Percentiles rank a stretch among this genome's conserved stretches.
Conservation (phyloP, 2,113 vertebrate species). For the Charadrius vociferus region DNA sequence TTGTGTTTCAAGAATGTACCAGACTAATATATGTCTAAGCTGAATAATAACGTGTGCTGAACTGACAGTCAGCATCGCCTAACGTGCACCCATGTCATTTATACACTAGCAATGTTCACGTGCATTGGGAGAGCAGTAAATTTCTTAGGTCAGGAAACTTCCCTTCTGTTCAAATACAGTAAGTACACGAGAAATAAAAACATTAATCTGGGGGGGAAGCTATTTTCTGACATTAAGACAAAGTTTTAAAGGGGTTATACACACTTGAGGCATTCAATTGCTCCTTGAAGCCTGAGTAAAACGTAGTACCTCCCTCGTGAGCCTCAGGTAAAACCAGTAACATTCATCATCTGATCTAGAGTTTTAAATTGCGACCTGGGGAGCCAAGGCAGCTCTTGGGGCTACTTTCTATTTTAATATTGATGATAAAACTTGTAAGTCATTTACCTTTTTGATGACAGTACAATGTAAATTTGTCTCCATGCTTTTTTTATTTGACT, state of each 20-base stretch:
- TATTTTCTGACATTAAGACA: neutral
- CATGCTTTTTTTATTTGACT: neutral
- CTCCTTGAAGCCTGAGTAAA: neutral
- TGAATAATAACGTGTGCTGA: fast-evolving
- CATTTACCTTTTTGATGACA: neutral
- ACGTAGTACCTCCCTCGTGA: neutral
- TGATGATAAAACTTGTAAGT: neutral
- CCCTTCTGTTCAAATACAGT: neutral
- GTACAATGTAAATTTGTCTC: neutral
- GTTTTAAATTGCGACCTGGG: neutral
- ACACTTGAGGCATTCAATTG: neutral
- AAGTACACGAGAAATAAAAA: neutral
- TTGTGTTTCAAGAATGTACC: neutral
- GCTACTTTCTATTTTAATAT: neutral
- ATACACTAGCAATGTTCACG: neutral
- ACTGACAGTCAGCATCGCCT: neutral
- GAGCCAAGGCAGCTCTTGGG: neutral
- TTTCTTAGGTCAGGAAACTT: neutral
- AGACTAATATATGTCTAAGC: neutral
- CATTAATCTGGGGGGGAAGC: neutral
- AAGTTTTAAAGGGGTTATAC: neutral
- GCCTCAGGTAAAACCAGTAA: neutral
- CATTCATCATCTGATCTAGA: neutral
- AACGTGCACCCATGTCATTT: neutral
- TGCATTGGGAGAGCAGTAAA: neutral